Evolutionary conservation across 2,888 invertebrate genomes (phyloP), one percentile per base, ranked within the genome.

Genomic region (Agriotes lineatus): DNA sequence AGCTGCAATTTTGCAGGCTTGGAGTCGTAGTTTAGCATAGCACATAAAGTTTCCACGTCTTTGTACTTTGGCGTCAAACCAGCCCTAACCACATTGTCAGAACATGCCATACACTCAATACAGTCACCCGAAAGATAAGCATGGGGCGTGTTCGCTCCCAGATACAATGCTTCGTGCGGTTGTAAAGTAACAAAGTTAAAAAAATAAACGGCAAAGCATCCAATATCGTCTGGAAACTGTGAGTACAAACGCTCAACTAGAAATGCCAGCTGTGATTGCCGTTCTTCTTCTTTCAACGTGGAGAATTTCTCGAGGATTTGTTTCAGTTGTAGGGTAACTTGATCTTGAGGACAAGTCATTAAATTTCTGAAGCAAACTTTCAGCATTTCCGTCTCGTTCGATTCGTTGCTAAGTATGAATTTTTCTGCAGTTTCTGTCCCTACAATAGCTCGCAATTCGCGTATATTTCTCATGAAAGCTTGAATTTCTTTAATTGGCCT

Each of bases 91-190:
- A 99, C 98, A 85, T 99, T 99, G 85, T 99, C 99, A 0, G 99
- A 99, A 80, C 96, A 95, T 0, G 99, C 97, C 99, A 99, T 99
- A 83, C 97, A 97, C 85, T 99, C 99, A 56, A 99, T 87, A 81
- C 98, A 98, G 85, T 99, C 99, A 85, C 99, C 99, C 77, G 88
- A 91, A 14, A 99, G 85, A 86, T 99, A 99, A 3, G 99, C 98
- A 84, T 99, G 99, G 1, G 97, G 97, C 80, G 95, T 90, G 83
- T 97, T 97, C 0, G 98, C 93, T 50, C 91, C 93, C 14, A 99
- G 87, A 83, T 92, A 99, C 69, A 99, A 91, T 0, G 98, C 95
- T 82, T 99, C 93, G 1, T 96, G 96, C 0, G 96, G 95, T 72
- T 91, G 83, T 45, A 99, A 85, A 9, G 86, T 86, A 68, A 99